phyloP scores from a whole-genome alignment of 1,140 invertebrate genomes.

The Hypothenemus hampei region DNA sequence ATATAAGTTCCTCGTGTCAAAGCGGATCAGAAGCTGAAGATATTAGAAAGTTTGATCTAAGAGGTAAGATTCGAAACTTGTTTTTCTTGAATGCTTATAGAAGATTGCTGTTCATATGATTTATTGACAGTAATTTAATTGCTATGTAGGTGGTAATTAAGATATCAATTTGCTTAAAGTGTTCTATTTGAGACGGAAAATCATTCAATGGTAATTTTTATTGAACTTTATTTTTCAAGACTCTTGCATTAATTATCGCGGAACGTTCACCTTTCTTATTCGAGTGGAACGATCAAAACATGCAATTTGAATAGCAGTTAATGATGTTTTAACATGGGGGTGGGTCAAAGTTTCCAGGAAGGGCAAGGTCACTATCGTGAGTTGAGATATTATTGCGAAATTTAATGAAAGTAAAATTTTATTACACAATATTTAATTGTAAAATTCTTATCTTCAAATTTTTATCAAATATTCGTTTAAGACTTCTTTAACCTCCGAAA shows the following conservation, averaged over 20 bases:
- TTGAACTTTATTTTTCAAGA: conserved; percentile 4
- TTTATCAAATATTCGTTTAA: no score
- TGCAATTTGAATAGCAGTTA: no score
- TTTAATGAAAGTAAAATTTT: no score
- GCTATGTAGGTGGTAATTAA: conserved; percentile 9
- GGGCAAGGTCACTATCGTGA: no score
- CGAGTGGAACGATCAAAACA: conserved; percentile 18
- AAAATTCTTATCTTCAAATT: no score
- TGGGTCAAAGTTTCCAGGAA: no score
- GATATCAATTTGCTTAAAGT: conserved; percentile 8
- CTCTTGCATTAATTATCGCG: conserved; percentile 7
- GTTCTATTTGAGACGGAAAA: not conserved
- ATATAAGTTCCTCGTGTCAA: conserved; percentile 55
- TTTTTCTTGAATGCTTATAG: no score
- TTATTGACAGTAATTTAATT: not conserved
- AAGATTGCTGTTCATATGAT: no score
- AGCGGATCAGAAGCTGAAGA: conserved; percentile 65
- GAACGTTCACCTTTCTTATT: conserved; percentile 17
- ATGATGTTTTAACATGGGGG: no score
- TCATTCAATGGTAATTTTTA: conserved; percentile 11
- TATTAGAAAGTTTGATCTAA: conserved; percentile 50
- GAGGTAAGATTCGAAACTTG: conserved; percentile 31
- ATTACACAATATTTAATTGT: no score
- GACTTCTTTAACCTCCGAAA: no score
- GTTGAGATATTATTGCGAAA: no score